A percentile compares a stretch with the other conserved stretches of the same genome.
Evolutionary conservation across 2,797 vertebrate species (phyloP).

Genomic region (Ciconia nigra): DNA sequence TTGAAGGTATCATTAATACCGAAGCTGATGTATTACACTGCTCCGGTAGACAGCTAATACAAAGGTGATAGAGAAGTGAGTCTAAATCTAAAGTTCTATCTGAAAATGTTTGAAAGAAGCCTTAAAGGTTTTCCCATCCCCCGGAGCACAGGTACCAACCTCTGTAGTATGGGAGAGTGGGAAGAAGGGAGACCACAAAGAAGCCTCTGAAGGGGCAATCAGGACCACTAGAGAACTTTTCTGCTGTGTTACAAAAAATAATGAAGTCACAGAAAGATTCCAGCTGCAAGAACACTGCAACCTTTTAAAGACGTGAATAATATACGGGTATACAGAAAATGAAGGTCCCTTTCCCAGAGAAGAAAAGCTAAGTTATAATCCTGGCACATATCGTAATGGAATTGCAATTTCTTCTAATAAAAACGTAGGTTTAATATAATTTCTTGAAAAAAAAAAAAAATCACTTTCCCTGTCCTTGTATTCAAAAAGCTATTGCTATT

Average conservation of each 20-base stretch:
- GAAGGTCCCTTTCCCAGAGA: not conserved
- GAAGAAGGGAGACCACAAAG: not conserved
- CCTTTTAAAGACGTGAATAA: not conserved
- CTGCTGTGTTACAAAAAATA: not conserved
- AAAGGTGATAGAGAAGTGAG: not conserved
- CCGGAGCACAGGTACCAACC: fast-evolving
- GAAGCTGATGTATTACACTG: not conserved
- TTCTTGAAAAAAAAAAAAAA: not conserved
- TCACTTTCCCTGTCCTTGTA: not conserved
- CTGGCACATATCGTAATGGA: not conserved
- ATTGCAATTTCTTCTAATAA: not conserved
- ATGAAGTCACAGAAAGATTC: not conserved
- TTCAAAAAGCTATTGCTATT: not conserved
- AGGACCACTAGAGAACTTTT: not conserved
- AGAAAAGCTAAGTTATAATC: not conserved
- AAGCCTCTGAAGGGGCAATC: not conserved
- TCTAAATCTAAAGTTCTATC: not conserved
- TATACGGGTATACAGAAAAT: not conserved
- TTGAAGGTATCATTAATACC: not conserved
- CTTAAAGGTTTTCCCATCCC: not conserved
- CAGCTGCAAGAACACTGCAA: not conserved
- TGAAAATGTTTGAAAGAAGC: not conserved
- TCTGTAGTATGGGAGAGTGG: not conserved
- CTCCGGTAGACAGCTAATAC: not conserved
- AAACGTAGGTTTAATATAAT: not conserved